Evolutionary conservation across 23 tunicate genomes (phyloP), one percentile per base, ranked within the genome.

Genomic region (Trididemnum clinides): DNA sequence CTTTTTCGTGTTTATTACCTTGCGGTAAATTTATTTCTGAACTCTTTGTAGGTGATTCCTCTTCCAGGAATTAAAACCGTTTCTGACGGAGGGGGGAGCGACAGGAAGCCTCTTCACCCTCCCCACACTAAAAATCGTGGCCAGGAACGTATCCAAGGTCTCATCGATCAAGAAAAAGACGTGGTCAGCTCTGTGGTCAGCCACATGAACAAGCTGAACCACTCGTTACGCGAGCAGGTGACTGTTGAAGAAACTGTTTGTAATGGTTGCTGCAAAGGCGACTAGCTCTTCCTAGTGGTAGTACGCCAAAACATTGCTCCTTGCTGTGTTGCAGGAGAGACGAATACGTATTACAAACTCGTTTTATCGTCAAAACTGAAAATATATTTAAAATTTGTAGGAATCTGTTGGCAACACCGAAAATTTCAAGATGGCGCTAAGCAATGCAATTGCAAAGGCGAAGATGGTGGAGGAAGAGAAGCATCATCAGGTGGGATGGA

Each of bases 401-500:
- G 66, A 59, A 59, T 15, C 25, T 4, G 20, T n/a, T 59, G 66
- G 66, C 66, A 59, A 59, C 66, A 5, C 66, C 22, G 66, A 12
- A n/a, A 0, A 21, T n/a, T 59, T 10, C 25, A 59, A 59, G 25
- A 19, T 28, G 22, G 66, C 66, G 66, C 25, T 89, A 36, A 57
- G 78, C n/a, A 69, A 87, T 36, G 93, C 93, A 20, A 74, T 89
- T 28, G 88, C 94, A 19, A 89, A 89, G 69, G 72, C 94, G 38
- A 77, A 71, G 27, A 12, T 51, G 37, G 12, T 75, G 22, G 94
- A 84, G 28, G 77, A 79, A 4, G 57, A 72, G 30, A 74, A 58
- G 38, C 34, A 75, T 3, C 19, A 38, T 3, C 81, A 75, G 62
- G 64, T 76, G 38, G 19, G 38, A 0, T 20, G n/a, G 78, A 18